A percentile compares a stretch with the other conserved stretches of the same genome.
These are phyloP conservation scores for Uloborus plumipes DNA, from an alignment of 2,888 invertebrate genomes.

Conservation along the genomic window DNA sequence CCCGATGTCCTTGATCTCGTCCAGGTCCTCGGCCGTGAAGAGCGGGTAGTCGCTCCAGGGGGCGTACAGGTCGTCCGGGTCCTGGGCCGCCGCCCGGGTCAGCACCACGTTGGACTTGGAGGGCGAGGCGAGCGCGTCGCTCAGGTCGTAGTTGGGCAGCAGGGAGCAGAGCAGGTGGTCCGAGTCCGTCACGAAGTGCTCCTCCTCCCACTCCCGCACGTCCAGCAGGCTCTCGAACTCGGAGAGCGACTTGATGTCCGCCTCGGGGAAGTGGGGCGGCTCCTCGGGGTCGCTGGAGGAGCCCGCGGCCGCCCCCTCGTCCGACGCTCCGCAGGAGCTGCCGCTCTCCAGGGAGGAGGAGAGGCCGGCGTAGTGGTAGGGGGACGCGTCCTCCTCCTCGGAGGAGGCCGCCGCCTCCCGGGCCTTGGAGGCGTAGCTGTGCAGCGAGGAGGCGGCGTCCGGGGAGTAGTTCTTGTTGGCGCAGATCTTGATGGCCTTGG, in stretches of 20 bases:
- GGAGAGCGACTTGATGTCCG: constrained; percentile 28
- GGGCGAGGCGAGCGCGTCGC: constrained; percentile 34
- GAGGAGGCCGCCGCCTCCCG: constrained; percentile 17
- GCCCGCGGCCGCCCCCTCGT: constrained; percentile 37
- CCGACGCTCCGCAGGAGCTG: constrained; percentile 39
- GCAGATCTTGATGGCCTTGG: constrained; percentile 23
- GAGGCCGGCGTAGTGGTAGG: constrained; percentile 21
- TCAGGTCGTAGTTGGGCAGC: constrained; percentile 29
- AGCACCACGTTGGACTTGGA: constrained; percentile 18
- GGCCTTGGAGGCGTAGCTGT: constrained; percentile 53
- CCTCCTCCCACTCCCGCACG: constrained; percentile 35
- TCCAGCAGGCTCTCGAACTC: constrained; percentile 29
- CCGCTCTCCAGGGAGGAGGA: constrained; percentile 34
- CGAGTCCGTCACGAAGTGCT: constrained; percentile 16
- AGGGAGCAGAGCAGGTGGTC: constrained; percentile 32
- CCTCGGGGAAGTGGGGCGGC: constrained; percentile 21
- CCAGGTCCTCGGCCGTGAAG: constrained; percentile 47
- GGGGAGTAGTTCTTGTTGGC: constrained; percentile 31
- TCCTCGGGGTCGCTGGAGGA: constrained; percentile 25
- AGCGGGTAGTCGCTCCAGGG: constrained; percentile 40
- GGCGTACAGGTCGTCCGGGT: constrained; percentile 26
- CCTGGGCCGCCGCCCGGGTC: constrained; percentile 15
- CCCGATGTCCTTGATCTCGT: constrained; percentile 32
- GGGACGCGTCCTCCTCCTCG: constrained; percentile 19
- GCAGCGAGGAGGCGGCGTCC: constrained; percentile 31